Conservation (phyloP, 2,888 invertebrate species). For the Epirrhoe alternata region DNA sequence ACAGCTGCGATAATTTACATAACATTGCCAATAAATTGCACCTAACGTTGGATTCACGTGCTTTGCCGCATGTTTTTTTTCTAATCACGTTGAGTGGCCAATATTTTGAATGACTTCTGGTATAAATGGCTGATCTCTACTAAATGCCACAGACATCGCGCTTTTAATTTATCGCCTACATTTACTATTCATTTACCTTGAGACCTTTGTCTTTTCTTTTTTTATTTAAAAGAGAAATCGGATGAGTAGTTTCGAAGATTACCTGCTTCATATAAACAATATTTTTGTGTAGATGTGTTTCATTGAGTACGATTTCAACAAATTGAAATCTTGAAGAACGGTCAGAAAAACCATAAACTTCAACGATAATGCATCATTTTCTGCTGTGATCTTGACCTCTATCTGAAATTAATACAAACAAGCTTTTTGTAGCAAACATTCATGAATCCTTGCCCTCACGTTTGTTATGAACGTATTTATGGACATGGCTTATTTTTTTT, state of each 20-base stretch:
- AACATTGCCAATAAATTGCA: constrained; percentile 44
- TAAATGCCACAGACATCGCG: constrained; percentile 23
- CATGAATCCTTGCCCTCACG: neutral
- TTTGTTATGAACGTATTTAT: neutral
- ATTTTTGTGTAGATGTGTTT: too few relatives aligned
- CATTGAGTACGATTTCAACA: neutral
- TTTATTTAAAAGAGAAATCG: neutral
- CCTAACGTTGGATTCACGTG: constrained; percentile 43
- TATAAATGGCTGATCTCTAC: constrained; percentile 30
- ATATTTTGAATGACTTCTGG: constrained; percentile 37
- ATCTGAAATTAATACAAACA: neutral
- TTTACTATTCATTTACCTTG: constrained; percentile 16
- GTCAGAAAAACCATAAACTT: neutral
- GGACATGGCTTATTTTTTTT: neutral
- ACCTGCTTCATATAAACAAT: too few relatives aligned
- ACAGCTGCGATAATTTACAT: constrained; percentile 38
- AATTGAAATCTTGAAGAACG: neutral
- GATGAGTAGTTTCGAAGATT: too few relatives aligned
- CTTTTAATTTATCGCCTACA: constrained; percentile 17
- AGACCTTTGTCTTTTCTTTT: constrained; percentile 15
- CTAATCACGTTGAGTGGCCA: constrained; percentile 36
- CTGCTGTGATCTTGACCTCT: neutral
- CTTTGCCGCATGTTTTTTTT: constrained; percentile 39
- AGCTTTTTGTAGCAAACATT: constrained; percentile 2
- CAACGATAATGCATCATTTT: neutral